phyloP scores from a whole-genome alignment of 2,797 vertebrate species.

The Cyprinella venusta region DNA sequence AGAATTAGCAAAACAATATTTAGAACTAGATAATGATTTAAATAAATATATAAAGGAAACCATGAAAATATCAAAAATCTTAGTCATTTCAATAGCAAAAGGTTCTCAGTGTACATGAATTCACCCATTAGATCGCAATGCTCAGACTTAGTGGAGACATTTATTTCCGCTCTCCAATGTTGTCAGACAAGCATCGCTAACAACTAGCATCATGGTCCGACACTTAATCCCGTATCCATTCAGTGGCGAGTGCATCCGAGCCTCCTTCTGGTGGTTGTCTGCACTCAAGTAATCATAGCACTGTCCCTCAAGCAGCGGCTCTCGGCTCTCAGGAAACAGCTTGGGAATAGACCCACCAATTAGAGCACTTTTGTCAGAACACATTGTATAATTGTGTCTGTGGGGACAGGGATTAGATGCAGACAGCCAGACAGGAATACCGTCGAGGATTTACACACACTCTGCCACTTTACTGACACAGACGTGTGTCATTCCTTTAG shows the following conservation, averaged over 20 bases:
- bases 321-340: constrained; percentile 30
- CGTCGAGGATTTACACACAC: not conserved
- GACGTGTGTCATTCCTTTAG: constrained; percentile 1
- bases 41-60: not conserved
- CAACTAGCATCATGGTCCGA: not conserved
- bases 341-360: constrained; percentile 64
- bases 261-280: constrained; percentile 5
- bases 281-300: constrained; percentile 12
- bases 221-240: not conserved
- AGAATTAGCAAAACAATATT: not conserved
- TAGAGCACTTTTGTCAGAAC: constrained; percentile 65
- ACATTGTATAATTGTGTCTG: constrained; percentile 71
- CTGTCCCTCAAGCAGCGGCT: constrained; percentile 22
- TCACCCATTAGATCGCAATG: not conserved
- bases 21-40: not conserved
- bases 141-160: not conserved
- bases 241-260: not conserved
- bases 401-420: constrained; percentile 61
- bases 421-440: constrained; percentile 36
- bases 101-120: not conserved
- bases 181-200: not conserved
- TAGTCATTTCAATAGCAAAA: not conserved
- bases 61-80: not conserved
- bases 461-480: constrained; percentile 10
- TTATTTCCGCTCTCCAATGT: not conserved